phyloP scores from a whole-genome alignment of 1,140 invertebrate species.

The Drosophila seguyi region DNA sequence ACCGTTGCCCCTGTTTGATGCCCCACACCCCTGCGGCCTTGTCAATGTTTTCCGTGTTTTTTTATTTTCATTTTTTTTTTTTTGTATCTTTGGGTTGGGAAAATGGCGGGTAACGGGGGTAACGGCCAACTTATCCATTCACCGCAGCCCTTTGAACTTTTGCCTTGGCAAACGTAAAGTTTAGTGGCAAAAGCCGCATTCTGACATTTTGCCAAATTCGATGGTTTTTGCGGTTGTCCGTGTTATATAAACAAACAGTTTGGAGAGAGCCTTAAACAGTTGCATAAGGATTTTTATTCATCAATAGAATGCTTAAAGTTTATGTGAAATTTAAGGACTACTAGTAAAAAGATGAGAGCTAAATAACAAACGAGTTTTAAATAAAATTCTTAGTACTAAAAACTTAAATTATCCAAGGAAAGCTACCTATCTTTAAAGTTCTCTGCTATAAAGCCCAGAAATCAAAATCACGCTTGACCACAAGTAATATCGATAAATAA shows the following conservation, averaged over 20 bases:
- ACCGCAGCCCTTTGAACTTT: slow-evolving; percentile 79
- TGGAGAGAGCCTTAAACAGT: slow-evolving; percentile 16
- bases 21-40: slow-evolving; percentile 13
- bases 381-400: too few relatives aligned
- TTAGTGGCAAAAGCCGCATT: slow-evolving; percentile 74
- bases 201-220: slow-evolving; percentile 83
- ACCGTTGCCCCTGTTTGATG: not conserved
- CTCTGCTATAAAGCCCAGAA: too few relatives aligned
- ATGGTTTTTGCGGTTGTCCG: slow-evolving; percentile 57
- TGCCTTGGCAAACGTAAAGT: slow-evolving; percentile 60
- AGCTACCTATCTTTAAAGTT: too few relatives aligned
- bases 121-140: slow-evolving; percentile 72
- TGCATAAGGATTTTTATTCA: not conserved
- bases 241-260: slow-evolving; percentile 43
- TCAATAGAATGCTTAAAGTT: not conserved
- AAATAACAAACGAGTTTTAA: too few relatives aligned
- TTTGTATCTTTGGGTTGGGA: slow-evolving; percentile 4
- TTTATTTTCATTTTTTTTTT: slow-evolving; percentile 11
- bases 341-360: too few relatives aligned
- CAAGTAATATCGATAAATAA: not conserved
- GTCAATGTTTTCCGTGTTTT: slow-evolving; percentile 50
- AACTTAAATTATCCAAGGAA: too few relatives aligned
- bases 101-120: not conserved
- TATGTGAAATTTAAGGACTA: not conserved
- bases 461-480: too few relatives aligned